Conservation (phyloP, 37 sponge, comb jelly and placozoan species). For the Ephydatia muelleri region DNA sequence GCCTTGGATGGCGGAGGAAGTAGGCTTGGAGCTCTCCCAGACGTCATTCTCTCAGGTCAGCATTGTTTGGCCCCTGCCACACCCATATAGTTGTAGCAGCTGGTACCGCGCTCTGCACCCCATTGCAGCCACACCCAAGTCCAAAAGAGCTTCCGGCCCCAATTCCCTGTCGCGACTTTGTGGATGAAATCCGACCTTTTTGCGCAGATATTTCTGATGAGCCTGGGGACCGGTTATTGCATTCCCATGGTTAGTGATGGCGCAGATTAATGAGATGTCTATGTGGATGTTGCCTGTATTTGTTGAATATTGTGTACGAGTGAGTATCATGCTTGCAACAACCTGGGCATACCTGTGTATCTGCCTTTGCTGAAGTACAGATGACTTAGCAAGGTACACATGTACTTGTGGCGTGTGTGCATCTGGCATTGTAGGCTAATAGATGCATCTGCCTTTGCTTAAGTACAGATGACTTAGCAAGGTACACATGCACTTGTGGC, state of each 20-base stretch:
- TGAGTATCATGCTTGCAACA: no score
- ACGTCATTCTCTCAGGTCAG: slow-evolving; percentile 77
- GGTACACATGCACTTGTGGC: no score
- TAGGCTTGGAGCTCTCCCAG: slow-evolving; percentile 53
- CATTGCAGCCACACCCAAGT: slow-evolving; percentile 61
- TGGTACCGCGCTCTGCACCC: background rate
- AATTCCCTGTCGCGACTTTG: slow-evolving; percentile 53
- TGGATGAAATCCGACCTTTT: slow-evolving; percentile 50
- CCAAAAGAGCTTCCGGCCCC: slow-evolving; percentile 63
- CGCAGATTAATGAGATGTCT: no score
- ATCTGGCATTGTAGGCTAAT: no score
- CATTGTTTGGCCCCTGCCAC: background rate
- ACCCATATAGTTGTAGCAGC: no score
- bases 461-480: no score
- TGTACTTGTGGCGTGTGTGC: no score
- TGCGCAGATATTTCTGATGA: slow-evolving; percentile 70
- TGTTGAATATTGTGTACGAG: background rate
- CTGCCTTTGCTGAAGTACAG: no score
- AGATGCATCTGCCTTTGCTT: no score
- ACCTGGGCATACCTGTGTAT: no score
- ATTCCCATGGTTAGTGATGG: slow-evolving; percentile 74
- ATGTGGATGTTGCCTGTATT: background rate
- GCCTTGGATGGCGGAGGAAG: slow-evolving; percentile 54
- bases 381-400: no score
- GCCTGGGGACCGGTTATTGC: slow-evolving; percentile 74